Conservation (phyloP, 2,113 vertebrate species). For the Motacilla tschutschensis region DNA sequence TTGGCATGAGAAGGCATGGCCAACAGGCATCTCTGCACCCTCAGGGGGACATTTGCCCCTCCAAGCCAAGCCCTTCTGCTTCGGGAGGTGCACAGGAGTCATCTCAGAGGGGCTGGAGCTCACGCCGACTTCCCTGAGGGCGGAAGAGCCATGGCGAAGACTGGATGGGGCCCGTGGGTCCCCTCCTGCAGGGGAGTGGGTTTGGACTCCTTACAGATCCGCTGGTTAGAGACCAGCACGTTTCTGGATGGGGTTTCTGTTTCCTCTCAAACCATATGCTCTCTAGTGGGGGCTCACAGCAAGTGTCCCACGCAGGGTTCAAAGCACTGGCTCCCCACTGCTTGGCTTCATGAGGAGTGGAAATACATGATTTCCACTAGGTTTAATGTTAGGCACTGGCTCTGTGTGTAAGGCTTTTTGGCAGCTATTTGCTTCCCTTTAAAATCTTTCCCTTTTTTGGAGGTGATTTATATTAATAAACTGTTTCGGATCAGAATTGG, state of each 20-base stretch:
- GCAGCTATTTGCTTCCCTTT: neutral
- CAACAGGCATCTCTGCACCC: neutral
- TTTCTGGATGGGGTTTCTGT: conserved; percentile 6
- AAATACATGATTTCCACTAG: conserved; percentile 26
- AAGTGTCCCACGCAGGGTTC: conserved; percentile 3
- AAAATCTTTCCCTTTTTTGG: conserved; percentile 54
- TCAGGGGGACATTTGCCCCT: neutral
- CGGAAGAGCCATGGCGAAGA: neutral
- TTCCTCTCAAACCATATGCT: conserved; percentile 39
- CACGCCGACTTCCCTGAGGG: fast-evolving
- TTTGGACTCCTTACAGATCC: neutral
- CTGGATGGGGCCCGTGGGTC: neutral
- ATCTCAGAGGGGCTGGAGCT: fast-evolving
- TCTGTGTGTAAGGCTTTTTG: conserved; percentile 21
- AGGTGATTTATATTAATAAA: conserved; percentile 53
- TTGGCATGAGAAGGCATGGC: neutral
- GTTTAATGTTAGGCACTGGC: conserved; percentile 20
- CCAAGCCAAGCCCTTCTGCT: neutral
- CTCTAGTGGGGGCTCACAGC: neutral
- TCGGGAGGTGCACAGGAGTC: neutral
- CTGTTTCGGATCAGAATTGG: conserved; percentile 14
- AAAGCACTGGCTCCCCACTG: conserved; percentile 31
- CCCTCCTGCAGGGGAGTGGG: neutral
- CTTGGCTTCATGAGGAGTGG: conserved; percentile 5
- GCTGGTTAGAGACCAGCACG: neutral